These are phyloP conservation scores for Cephus sareptanus DNA, from an alignment of 2,888 invertebrate genomes.

Conservation along the genomic window DNA sequence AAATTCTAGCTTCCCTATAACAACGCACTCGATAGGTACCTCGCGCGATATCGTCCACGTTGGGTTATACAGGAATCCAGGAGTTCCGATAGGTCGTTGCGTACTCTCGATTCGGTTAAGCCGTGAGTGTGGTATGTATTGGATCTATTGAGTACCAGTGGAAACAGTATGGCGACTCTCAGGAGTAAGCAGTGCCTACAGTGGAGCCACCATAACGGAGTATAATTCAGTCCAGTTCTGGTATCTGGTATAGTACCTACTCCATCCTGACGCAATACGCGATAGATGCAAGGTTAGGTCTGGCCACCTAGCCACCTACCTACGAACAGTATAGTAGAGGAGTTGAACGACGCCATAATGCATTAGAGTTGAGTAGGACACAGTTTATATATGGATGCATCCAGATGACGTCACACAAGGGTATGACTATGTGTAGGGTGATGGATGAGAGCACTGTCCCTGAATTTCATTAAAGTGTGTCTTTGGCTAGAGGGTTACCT, in stretches of 20 bases:
- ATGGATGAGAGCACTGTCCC: conserved; percentile 4
- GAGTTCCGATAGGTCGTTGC: conserved; percentile 1
- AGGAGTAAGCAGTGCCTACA: conserved; percentile 38
- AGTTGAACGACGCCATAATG: conserved; percentile 38
- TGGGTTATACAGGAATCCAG: conserved; percentile 21
- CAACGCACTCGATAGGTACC: no score
- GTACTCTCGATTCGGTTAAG: conserved; percentile 43
- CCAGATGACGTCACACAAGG: conserved; percentile 39
- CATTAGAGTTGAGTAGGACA: conserved; percentile 53
- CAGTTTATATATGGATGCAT: conserved; percentile 37
- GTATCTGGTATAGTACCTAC: conserved; percentile 53
- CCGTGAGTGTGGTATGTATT: conserved; percentile 40
- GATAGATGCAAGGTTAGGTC: conserved; percentile 32
- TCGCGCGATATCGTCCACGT: conserved; percentile 7
- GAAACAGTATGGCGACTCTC: conserved; percentile 34
- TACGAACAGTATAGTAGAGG: background rate
- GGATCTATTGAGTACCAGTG: conserved; percentile 51
- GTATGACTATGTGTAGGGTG: conserved; percentile 7
- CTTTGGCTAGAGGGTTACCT: background rate
- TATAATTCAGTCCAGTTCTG: conserved; percentile 58
- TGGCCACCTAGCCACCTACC: background rate
- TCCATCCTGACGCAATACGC: conserved; percentile 50
- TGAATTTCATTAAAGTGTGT: conserved; percentile 42
- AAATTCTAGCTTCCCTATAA: no score
- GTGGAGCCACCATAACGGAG: conserved; percentile 55